These are phyloP conservation scores for Fringilla coelebs DNA, from an alignment of 2,797 vertebrate genomes.

Conservation along the genomic window DNA sequence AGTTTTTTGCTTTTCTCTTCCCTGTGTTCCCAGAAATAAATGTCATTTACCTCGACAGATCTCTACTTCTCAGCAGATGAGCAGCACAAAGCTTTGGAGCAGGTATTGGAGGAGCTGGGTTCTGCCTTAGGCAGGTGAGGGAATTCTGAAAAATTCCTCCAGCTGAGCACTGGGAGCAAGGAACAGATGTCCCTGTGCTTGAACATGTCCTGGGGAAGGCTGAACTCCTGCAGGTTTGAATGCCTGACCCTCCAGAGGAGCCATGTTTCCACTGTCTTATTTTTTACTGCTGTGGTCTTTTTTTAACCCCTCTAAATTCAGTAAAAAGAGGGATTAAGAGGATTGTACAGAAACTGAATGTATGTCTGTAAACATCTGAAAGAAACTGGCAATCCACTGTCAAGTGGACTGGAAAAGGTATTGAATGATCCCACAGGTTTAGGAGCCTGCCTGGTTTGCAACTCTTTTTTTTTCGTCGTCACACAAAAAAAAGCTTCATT, in stretches of 20 bases:
- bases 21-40: background rate
- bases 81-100: background rate
- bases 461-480: background rate
- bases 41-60: background rate
- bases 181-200: background rate
- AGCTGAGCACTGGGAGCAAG: background rate
- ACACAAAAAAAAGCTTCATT: background rate
- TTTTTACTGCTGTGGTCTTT: background rate
- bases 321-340: background rate
- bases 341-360: background rate
- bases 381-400: background rate
- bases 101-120: background rate
- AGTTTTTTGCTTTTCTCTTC: background rate
- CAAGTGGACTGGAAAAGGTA: background rate
- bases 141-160: background rate
- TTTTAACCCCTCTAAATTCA: background rate
- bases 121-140: background rate
- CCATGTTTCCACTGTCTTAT: fast-evolving
- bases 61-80: background rate
- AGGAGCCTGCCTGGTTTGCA: background rate
- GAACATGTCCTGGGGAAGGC: background rate
- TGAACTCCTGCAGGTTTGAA: background rate
- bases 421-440: background rate
- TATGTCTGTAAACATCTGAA: background rate
- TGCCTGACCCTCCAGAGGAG: background rate